Base-by-base conservation (phyloP, 1,140 invertebrate species). In the Aphelinus atriplicis region DNA sequence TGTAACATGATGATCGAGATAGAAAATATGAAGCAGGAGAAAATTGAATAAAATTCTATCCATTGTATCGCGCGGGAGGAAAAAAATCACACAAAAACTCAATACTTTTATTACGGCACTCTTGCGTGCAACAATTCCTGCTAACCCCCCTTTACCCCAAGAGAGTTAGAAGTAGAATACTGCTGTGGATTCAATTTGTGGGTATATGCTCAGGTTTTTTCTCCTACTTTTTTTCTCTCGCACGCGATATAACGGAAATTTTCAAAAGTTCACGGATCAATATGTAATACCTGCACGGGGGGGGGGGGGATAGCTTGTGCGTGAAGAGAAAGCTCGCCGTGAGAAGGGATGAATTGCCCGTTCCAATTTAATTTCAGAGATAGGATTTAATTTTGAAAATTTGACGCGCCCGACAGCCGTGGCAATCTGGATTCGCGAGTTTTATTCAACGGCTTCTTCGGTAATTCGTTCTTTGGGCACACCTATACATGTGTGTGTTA, bases 161-260 rank as follows among this genome's bases (percentile, higher is more conserved):
- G 64, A 66, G 64, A 66, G 64, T 55, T 51, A 6, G 50, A 66
- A 66, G 64, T 51, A 66, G 51, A 66, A 66, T 66, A 55, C 64
- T 4, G 51, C 42, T 66, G 64, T 66, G 56, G 64, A 66, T 66
- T 66, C 64, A 66, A 66, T 66, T 66, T 66, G 50, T 45, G 26
- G 64, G 50, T 66, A 66, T 55, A 55, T 47, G 45, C 45, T 55
- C 42, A 50, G 42, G 26, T 43, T 51, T 65, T 51, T 51, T 66
- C 51, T 43, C 46, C 2, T 53, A 55, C 47, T 53, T 26, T 26
- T 26, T 26, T 26, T 46, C 61, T 63, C 48, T 63, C 10, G 7
- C 46, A 46, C 61, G 61, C 61, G 48, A 46, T n/a, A 46, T 63
- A 63, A 63, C 61, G 26, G 26, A 26, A 26, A 26, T 26, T 26